Conservation (phyloP, 1,140 invertebrate genomes). For the Littorina saxatilis region DNA sequence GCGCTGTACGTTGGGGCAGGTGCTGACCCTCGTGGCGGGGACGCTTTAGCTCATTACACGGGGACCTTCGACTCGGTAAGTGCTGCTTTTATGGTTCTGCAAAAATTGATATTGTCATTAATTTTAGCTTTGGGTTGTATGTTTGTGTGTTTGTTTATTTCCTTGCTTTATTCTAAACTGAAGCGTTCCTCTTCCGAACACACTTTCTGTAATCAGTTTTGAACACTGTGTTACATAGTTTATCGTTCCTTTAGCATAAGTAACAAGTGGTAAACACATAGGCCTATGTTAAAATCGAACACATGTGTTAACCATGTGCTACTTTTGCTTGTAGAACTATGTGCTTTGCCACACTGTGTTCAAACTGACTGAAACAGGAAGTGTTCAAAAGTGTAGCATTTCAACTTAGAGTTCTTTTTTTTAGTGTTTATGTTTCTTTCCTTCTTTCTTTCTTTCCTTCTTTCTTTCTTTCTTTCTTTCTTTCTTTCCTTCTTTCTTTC, state of each 20-base stretch:
- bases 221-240: too few relatives aligned
- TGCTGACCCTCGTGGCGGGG: neutral
- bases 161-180: neutral
- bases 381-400: neutral
- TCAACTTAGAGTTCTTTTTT: too few relatives aligned
- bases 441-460: neutral
- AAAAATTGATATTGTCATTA: neutral
- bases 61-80: constrained; percentile 32
- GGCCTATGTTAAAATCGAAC: too few relatives aligned
- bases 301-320: too few relatives aligned
- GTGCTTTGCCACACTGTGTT: too few relatives aligned
- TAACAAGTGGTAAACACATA: too few relatives aligned
- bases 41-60: constrained; percentile 7
- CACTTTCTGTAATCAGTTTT: too few relatives aligned
- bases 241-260: too few relatives aligned
- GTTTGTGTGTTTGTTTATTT: neutral
- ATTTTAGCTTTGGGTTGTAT: neutral
- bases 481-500: neutral
- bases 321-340: too few relatives aligned
- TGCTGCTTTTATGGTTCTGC: neutral
- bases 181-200: too few relatives aligned
- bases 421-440: neutral
- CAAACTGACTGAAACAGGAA: too few relatives aligned
- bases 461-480: neutral
- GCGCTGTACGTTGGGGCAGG: constrained; percentile 8